These are phyloP conservation scores for Conus betulinus DNA, from an alignment of 1,140 invertebrate species.

Conservation along the genomic window DNA sequence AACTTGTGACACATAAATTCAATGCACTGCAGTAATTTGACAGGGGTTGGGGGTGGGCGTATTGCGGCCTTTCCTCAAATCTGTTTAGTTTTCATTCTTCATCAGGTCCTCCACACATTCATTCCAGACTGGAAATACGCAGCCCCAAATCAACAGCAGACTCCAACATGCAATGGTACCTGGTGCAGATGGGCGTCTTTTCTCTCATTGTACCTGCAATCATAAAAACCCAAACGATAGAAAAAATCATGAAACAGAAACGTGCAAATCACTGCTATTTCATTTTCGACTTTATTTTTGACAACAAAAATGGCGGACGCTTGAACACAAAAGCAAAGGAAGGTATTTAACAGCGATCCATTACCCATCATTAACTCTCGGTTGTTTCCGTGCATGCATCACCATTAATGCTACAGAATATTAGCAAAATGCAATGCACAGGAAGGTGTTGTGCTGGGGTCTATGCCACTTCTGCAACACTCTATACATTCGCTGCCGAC, in stretches of 20 bases:
- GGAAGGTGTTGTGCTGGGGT: conserved; percentile 32
- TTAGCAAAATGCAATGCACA: conserved; percentile 34
- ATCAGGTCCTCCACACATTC: background rate
- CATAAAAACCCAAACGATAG: conserved; percentile 69
- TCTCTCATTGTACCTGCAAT: conserved; percentile 95
- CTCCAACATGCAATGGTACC: conserved; percentile 80
- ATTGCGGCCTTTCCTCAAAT: background rate
- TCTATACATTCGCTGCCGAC: conserved; percentile 37
- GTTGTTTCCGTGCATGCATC: conserved; percentile 78
- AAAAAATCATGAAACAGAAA: conserved; percentile 1
- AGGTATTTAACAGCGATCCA: conserved; percentile 59
- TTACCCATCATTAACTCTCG: conserved; percentile 98
- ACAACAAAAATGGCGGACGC: conserved; percentile 74
- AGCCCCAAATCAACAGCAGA: background rate
- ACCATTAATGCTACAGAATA: conserved; percentile 44
- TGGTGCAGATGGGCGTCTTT: conserved; percentile 97
- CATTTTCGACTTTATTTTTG: conserved; percentile 65
- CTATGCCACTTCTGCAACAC: conserved; percentile 13
- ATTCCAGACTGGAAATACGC: background rate
- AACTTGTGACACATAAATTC: too few species aligned
- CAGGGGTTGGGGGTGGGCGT: too few species aligned
- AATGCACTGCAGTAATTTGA: too few species aligned
- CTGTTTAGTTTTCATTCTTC: background rate
- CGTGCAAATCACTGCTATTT: background rate
- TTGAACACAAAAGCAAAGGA: conserved; percentile 54